phyloP scores from a whole-genome alignment of 2,113 vertebrate genomes.

The Cinclus mexicanus region DNA sequence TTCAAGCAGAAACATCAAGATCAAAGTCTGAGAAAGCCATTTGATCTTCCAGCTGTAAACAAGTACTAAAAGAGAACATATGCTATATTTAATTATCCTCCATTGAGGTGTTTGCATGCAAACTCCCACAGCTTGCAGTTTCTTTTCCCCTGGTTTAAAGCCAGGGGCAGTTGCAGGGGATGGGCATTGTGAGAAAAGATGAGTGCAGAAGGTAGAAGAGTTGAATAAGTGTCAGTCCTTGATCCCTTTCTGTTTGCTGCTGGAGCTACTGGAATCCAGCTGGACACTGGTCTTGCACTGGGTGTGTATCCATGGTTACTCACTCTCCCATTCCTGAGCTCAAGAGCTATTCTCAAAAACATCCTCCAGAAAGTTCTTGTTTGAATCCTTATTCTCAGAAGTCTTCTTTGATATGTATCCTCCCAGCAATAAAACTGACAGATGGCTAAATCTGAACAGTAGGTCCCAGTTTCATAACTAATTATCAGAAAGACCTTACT shows the following conservation, averaged over 20 bases:
- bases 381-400: background rate
- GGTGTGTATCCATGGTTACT: background rate
- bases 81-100: constrained; percentile 21
- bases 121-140: background rate
- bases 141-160: background rate
- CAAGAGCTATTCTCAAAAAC: background rate
- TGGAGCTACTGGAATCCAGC: background rate
- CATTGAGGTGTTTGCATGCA: background rate
- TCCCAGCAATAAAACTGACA: background rate
- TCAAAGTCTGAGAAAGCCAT: constrained; percentile 35
- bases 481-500: background rate
- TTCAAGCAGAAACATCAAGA: constrained; percentile 16
- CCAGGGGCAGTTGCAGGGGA: background rate
- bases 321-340: background rate
- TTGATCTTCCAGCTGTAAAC: constrained; percentile 61
- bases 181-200: background rate
- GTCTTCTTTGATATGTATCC: background rate
- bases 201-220: background rate
- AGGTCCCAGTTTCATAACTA: background rate
- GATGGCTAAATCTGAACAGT: background rate
- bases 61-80: background rate
- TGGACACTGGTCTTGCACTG: background rate
- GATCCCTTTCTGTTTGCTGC: background rate
- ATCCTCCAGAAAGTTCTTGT: background rate
- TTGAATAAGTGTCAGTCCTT: background rate